Conservation (phyloP, 2,797 vertebrate species). For the Streptopelia turtur region DNA sequence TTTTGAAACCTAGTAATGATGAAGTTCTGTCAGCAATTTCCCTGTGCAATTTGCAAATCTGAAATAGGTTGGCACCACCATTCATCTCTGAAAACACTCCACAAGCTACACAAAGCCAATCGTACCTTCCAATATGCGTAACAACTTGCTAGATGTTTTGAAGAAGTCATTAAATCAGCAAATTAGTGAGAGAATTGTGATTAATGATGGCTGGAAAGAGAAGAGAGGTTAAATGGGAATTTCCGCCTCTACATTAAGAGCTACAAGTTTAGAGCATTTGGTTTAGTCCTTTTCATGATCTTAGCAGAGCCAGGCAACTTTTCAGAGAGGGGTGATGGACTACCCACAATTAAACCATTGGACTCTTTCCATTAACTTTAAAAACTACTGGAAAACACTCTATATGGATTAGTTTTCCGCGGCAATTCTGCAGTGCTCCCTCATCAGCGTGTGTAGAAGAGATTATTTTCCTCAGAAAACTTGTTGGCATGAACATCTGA, state of each 20-base stretch:
- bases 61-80: background rate
- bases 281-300: constrained; percentile 2
- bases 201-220: constrained; percentile 1
- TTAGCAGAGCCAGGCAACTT: background rate
- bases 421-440: background rate
- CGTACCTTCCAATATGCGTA: background rate
- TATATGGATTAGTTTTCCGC: background rate
- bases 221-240: constrained; percentile 22
- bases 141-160: background rate
- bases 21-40: background rate
- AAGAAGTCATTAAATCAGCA: constrained; percentile 19
- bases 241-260: background rate
- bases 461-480: constrained; percentile 48
- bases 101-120: background rate
- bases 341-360: constrained; percentile 9
- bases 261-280: background rate
- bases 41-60: background rate
- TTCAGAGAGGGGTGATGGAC: background rate
- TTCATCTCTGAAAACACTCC: background rate
- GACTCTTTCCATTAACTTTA: constrained; percentile 8
- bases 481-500: constrained; percentile 30
- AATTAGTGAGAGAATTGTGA: constrained; percentile 27
- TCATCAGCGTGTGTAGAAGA: background rate
- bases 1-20: background rate
- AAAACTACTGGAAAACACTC: background rate